Evolutionary conservation across 2,113 vertebrate species (phyloP).

Genomic region (Marmota flaviventris): DNA sequence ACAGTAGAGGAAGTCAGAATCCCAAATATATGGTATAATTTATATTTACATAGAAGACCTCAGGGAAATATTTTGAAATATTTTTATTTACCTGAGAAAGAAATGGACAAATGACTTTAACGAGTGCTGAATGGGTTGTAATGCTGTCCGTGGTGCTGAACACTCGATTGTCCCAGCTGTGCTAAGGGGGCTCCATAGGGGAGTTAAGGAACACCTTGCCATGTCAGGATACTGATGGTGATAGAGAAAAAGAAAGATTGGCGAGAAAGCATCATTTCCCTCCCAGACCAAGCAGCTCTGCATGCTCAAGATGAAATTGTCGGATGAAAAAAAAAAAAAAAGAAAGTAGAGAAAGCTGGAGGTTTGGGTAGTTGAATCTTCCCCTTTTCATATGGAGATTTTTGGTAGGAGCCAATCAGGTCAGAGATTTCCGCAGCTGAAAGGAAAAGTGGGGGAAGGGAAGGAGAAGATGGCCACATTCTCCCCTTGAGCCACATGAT

Average conservation of each 20-base stretch:
- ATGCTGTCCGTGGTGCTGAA: slow-evolving; percentile 87
- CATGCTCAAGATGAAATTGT: slow-evolving; percentile 32
- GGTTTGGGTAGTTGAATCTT: slow-evolving; percentile 38
- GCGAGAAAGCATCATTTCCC: not conserved
- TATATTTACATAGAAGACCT: slow-evolving; percentile 2
- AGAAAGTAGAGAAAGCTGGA: slow-evolving; percentile 27
- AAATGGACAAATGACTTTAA: slow-evolving; percentile 34
- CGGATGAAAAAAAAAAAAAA: not conserved
- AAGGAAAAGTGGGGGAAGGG: slow-evolving; percentile 78
- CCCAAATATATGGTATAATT: not conserved
- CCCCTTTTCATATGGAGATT: slow-evolving; percentile 80
- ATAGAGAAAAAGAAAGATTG: not conserved
- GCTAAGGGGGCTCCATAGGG: not conserved
- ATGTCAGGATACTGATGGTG: not conserved
- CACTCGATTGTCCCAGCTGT: not conserved
- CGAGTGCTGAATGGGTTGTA: not conserved
- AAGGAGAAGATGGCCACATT: slow-evolving; percentile 56
- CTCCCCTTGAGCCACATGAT: slow-evolving; percentile 78
- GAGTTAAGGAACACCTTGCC: slow-evolving; percentile 11
- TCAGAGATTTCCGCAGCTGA: slow-evolving; percentile 65
- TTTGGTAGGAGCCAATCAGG: slow-evolving; percentile 76
- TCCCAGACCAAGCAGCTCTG: not conserved
- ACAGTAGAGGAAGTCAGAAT: not conserved
- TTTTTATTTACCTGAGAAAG: slow-evolving; percentile 60
- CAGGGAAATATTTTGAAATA: not conserved